These are phyloP conservation scores for Venturia canescens DNA, from an alignment of 1,140 invertebrate species.

Conservation along the genomic window DNA sequence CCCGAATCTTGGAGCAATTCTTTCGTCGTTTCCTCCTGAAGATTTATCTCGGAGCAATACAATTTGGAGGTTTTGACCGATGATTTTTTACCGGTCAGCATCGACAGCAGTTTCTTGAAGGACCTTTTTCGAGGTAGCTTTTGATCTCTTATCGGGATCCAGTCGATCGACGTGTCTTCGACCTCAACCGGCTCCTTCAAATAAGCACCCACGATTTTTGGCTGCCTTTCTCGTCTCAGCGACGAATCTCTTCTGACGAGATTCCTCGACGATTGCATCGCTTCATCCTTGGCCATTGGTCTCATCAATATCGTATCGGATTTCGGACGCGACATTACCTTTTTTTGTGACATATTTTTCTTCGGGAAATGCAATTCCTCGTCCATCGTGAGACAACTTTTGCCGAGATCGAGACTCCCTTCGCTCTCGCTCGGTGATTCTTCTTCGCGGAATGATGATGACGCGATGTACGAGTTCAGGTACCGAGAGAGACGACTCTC, in stretches of 20 bases:
- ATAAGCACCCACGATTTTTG: slow-evolving; percentile 60
- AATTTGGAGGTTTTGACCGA: slow-evolving; percentile 38
- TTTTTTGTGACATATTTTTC: background rate
- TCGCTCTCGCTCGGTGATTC: background rate
- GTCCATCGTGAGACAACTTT: slow-evolving; percentile 28
- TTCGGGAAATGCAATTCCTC: slow-evolving; percentile 29
- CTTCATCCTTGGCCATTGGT: background rate
- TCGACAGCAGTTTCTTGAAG: slow-evolving; percentile 59
- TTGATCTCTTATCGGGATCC: slow-evolving; percentile 59
- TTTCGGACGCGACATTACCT: background rate
- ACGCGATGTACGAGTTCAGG: background rate
- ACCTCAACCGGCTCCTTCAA: slow-evolving; percentile 64
- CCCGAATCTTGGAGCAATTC: slow-evolving; percentile 55
- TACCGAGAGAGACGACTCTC: slow-evolving; percentile 8
- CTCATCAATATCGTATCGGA: slow-evolving; percentile 21
- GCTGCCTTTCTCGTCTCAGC: slow-evolving; percentile 39
- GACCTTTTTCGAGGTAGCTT: slow-evolving; percentile 63
- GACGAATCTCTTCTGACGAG: background rate
- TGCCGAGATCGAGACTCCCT: background rate
- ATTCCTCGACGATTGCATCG: background rate
- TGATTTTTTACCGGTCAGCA: slow-evolving; percentile 43
- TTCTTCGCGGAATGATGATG: background rate
- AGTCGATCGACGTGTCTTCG: slow-evolving; percentile 58
- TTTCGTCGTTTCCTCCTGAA: slow-evolving; percentile 39
- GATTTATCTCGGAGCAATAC: slow-evolving; percentile 51